These are phyloP conservation scores for Tetragonisca angustula DNA, from an alignment of 2,888 invertebrate genomes.

Conservation along the genomic window DNA sequence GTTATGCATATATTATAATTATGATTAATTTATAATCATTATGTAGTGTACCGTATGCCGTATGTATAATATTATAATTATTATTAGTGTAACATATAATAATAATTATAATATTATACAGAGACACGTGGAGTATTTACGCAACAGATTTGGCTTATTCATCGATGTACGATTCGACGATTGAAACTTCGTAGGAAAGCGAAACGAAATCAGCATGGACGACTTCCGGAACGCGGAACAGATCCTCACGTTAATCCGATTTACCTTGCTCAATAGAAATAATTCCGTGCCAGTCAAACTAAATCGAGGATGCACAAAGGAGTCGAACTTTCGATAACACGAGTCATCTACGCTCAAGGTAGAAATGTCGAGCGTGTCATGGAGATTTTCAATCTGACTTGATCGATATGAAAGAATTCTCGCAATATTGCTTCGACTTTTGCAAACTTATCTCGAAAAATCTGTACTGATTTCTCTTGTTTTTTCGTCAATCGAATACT, in stretches of 20 bases:
- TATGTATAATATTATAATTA: too few species aligned
- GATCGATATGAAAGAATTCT: conserved; percentile 30
- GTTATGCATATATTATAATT: too few species aligned
- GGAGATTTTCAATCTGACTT: conserved; percentile 46
- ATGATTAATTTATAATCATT: too few species aligned
- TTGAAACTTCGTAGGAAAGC: background rate
- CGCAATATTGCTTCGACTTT: background rate
- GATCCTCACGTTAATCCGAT: background rate
- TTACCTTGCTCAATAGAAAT: conserved; percentile 11
- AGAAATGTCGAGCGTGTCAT: conserved; percentile 47
- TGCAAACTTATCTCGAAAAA: background rate
- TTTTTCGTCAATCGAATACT: background rate
- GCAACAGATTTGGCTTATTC: background rate
- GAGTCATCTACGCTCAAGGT: conserved; percentile 23
- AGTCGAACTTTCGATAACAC: conserved; percentile 34
- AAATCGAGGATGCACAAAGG: conserved; percentile 25
- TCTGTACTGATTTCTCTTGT: background rate
- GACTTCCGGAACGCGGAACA: background rate
- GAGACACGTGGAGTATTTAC: too few species aligned
- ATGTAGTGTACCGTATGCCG: too few species aligned
- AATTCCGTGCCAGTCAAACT: conserved; percentile 6
- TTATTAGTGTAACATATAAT: too few species aligned
- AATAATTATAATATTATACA: too few species aligned
- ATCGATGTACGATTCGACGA: background rate
- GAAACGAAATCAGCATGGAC: too few species aligned